Evolutionary conservation across 2,797 vertebrate species (phyloP), one percentile per base, ranked within the genome.

Genomic region (Channa striata): DNA sequence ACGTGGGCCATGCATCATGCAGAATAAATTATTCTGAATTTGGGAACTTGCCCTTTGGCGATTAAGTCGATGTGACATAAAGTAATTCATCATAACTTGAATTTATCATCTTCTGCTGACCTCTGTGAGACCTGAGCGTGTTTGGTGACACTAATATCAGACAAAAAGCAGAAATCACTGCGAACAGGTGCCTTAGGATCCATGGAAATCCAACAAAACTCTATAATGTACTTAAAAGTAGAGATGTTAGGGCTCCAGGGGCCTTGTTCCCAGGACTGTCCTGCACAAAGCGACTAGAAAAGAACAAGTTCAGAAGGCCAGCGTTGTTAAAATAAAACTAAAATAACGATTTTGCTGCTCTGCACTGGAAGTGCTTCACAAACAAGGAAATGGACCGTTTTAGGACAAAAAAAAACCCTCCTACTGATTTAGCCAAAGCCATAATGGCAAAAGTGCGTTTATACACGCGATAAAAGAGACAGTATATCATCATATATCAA

Each of bases 21-120:
- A 94, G 94, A 94, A 95, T 92, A 93, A 96, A 95, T 94, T 91
- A 94, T 95, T 95, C 95, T 94, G 94, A 93, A 96, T 95, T 94
- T 92, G 90, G 92, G 93, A 95, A 95, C 85, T 91, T 89, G 86
- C 94, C 95, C 94, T 93, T 94, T 94, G 94, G 95, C 95, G 89
- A 95, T 94, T 92, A 73, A 75, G 68, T 72, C 93, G 90, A 92
- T 91, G 91, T 93, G 82, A 91, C 44, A 72, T 16, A 39, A 42
- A 62, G 54, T 93, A 87, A 96, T 96, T 93, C 89, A 95, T 97
- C 96, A 95, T 93, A 90, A 94, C 90, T 91, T 85, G 80, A 72
- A 84, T 76, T 60, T 71, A 61, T 89, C 79, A 67, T 79, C 49
- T 17, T 59, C 21, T 51, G 33, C 36, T 70, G 80, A 77, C 53